Conservation (phyloP, 1,140 invertebrate genomes). For the Diploscapter pachys region DNA sequence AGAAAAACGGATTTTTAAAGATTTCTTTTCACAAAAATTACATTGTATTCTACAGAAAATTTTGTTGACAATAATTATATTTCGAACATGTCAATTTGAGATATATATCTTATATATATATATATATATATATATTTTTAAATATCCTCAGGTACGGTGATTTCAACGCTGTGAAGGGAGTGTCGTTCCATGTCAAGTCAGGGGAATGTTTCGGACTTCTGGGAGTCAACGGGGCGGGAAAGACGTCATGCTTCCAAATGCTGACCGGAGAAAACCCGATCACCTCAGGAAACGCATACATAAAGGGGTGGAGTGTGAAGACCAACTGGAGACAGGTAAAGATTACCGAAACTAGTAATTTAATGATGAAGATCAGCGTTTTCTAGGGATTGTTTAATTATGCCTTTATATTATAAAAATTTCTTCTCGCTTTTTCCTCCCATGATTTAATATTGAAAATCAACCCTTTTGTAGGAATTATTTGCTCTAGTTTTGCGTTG, state of each 20-base stretch:
- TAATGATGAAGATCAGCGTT: too few species aligned
- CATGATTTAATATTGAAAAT: too few species aligned
- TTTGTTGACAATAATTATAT: not conserved
- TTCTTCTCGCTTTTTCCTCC: too few species aligned
- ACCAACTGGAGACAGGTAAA: slow-evolving; percentile 38
- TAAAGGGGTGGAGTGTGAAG: slow-evolving; percentile 60
- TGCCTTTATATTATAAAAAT: too few species aligned
- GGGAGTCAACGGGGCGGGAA: slow-evolving; percentile 60
- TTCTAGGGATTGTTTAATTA: too few species aligned
- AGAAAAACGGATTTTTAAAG: not conserved
- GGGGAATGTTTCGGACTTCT: slow-evolving; percentile 46
- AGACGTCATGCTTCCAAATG: slow-evolving; percentile 70
- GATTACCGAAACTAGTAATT: too few species aligned
- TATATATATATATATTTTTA: not conserved
- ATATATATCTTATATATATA: slow-evolving; percentile 5
- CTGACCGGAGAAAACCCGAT: slow-evolving; percentile 74
- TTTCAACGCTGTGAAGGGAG: slow-evolving; percentile 50
- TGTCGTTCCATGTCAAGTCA: slow-evolving; percentile 45
- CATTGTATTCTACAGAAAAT: not conserved
- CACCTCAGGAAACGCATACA: slow-evolving; percentile 67
- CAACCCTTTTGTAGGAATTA: too few species aligned
- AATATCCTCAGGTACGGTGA: slow-evolving; percentile 36
- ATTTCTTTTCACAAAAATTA: not conserved
- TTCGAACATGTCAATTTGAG: not conserved
- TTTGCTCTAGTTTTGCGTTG: too few species aligned